phyloP scores from a whole-genome alignment of 2,113 vertebrate genomes.

The Bujurquina vittata region DNA sequence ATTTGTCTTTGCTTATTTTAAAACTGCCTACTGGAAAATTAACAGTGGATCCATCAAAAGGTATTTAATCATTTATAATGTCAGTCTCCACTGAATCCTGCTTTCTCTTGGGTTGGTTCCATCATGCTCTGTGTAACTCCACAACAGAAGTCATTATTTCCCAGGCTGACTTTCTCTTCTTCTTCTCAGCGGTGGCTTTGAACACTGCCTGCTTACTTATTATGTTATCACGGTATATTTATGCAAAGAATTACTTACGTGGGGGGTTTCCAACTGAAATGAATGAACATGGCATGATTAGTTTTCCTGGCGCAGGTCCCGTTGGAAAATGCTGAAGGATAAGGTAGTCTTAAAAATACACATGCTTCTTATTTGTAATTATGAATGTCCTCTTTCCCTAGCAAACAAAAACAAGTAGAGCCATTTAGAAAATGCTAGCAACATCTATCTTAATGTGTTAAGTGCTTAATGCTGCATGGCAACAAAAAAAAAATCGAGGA shows the following conservation, averaged over 20 bases:
- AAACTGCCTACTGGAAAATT: constrained; percentile 6
- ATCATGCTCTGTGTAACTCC: constrained; percentile 3
- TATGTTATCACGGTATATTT: constrained; percentile 63
- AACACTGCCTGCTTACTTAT: constrained; percentile 48
- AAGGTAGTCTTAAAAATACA: constrained; percentile 24
- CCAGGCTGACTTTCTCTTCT: not conserved
- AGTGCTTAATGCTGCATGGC: not conserved
- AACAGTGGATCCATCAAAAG: not conserved
- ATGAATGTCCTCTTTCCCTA: not conserved
- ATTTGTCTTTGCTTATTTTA: not conserved
- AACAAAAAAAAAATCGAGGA: not conserved
- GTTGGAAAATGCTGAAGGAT: constrained; percentile 45
- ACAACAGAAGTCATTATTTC: constrained; percentile 27
- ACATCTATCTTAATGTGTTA: not conserved
- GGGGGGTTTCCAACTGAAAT: constrained; percentile 56
- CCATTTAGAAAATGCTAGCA: not conserved
- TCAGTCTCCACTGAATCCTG: constrained; percentile 10
- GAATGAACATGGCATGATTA: constrained; percentile 40
- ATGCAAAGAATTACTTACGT: constrained; percentile 47
- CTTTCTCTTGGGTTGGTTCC: constrained; percentile 5
- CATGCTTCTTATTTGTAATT: constrained; percentile 28
- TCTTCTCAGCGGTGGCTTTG: constrained; percentile 28
- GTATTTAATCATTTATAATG: constrained; percentile 26
- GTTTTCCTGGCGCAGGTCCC: constrained; percentile 63
- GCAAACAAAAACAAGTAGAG: not conserved